phyloP scores from a whole-genome alignment of 2,113 vertebrate genomes.

The Narcine bancroftii region DNA sequence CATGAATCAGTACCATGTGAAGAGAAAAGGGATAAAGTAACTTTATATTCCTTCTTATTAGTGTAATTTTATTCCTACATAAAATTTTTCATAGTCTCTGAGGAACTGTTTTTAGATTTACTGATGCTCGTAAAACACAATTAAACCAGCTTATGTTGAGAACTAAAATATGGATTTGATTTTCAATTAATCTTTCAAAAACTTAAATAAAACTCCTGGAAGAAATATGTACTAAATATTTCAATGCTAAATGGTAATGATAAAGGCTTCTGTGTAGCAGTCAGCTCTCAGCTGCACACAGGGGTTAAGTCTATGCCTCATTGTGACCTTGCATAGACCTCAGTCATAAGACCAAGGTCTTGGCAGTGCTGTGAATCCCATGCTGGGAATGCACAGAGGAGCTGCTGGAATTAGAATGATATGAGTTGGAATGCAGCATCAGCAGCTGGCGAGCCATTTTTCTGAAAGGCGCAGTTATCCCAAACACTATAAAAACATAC shows the following conservation, averaged over 20 bases:
- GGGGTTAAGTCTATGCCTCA: conserved; percentile 41
- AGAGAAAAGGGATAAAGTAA: neutral
- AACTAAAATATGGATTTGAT: conserved; percentile 40
- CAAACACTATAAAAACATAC: conserved; percentile 71
- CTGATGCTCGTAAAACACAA: neutral
- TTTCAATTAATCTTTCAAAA: conserved; percentile 45
- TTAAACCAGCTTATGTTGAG: neutral
- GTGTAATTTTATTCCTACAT: neutral
- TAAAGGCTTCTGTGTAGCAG: neutral
- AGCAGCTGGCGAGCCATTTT: conserved; percentile 55
- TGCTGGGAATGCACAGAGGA: conserved; percentile 51
- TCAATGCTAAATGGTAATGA: neutral
- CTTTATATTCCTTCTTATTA: neutral
- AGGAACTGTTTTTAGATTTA: neutral
- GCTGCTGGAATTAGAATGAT: conserved; percentile 50
- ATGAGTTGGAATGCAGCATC: conserved; percentile 53
- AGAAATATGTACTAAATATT: conserved; percentile 20
- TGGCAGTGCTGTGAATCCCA: conserved; percentile 50
- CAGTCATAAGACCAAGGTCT: conserved; percentile 52
- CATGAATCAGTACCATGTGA: neutral
- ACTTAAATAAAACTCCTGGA: conserved; percentile 43
- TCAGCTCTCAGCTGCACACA: neutral
- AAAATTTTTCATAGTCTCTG: neutral
- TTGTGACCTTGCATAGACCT: conserved; percentile 50
- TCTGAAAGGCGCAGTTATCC: conserved; percentile 58